Conservation (phyloP, 2,797 vertebrate species). For the Fistularia commersonii region DNA sequence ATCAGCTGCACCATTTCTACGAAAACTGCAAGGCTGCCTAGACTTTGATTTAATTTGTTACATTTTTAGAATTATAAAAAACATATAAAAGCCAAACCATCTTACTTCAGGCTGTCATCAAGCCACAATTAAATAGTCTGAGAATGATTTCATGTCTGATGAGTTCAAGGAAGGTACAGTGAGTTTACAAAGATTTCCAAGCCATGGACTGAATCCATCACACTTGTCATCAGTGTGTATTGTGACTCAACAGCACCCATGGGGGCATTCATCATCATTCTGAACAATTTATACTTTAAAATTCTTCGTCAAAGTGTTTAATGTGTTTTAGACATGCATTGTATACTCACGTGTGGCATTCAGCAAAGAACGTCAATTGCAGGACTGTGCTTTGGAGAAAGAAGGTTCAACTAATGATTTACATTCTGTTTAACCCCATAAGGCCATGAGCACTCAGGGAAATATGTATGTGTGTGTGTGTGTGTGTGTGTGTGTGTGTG, state of each 20-base stretch:
- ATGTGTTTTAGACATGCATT: conserved; percentile 18
- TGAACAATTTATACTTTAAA: conserved; percentile 26
- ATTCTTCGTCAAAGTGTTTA: conserved; percentile 17
- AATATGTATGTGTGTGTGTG: conserved; percentile 30
- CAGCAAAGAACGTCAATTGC: conserved; percentile 30
- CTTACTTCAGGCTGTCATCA: too few relatives aligned
- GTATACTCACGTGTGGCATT: conserved; percentile 6
- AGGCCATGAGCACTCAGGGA: conserved; percentile 67
- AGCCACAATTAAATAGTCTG: not conserved
- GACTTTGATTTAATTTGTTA: too few relatives aligned
- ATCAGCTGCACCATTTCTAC: too few relatives aligned
- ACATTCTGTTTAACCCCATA: conserved; percentile 70
- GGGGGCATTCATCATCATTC: conserved; percentile 33
- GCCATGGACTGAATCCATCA: conserved; percentile 51
- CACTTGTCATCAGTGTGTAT: conserved; percentile 15
- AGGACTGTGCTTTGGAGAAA: conserved; percentile 30
- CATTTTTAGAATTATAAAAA: too few relatives aligned
- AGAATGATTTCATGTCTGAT: conserved; percentile 2
- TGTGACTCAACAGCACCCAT: conserved; percentile 4
- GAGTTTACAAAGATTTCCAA: conserved; percentile 27
- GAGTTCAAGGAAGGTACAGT: conserved; percentile 23
- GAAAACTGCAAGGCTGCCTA: too few relatives aligned
- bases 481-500: too few relatives aligned
- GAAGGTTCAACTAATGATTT: conserved; percentile 58
- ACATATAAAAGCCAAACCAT: too few relatives aligned